phyloP scores from a whole-genome alignment of 2,797 vertebrate species.

The Apogon talboti region DNA sequence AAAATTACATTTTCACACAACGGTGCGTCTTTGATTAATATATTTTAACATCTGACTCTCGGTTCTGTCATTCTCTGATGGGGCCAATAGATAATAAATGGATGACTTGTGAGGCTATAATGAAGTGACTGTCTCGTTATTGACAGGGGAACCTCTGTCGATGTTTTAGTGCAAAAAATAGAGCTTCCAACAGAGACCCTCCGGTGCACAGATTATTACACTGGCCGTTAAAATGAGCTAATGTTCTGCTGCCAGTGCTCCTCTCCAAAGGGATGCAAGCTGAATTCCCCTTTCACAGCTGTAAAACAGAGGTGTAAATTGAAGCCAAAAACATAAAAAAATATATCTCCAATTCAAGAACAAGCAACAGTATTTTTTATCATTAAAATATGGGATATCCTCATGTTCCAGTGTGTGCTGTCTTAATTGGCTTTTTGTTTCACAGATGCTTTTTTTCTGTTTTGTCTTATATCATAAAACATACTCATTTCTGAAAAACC shows the following conservation, averaged over 20 bases:
- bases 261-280: constrained; percentile 69
- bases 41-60: constrained; percentile 60
- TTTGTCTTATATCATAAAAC: no score
- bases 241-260: constrained; percentile 71
- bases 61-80: constrained; percentile 57
- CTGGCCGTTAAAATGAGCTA: constrained; percentile 81
- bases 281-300: constrained; percentile 76
- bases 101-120: constrained; percentile 83
- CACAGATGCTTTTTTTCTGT: no score
- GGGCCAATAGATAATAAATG: constrained; percentile 80
- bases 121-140: constrained; percentile 81
- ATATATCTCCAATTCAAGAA: constrained; percentile 19
- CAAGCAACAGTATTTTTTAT: constrained; percentile 40
- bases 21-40: constrained; percentile 69
- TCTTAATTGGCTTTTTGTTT: neutral
- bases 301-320: constrained; percentile 86
- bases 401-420: no score
- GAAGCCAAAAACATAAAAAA: constrained; percentile 73
- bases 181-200: constrained; percentile 70
- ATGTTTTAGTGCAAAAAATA: constrained; percentile 60
- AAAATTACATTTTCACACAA: constrained; percentile 76
- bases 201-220: constrained; percentile 77
- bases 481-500: no score
- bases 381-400: constrained; percentile 1
- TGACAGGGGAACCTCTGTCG: constrained; percentile 74